phyloP scores from a whole-genome alignment of 2,797 vertebrate genomes.

The Pangasius mekongensis region DNA sequence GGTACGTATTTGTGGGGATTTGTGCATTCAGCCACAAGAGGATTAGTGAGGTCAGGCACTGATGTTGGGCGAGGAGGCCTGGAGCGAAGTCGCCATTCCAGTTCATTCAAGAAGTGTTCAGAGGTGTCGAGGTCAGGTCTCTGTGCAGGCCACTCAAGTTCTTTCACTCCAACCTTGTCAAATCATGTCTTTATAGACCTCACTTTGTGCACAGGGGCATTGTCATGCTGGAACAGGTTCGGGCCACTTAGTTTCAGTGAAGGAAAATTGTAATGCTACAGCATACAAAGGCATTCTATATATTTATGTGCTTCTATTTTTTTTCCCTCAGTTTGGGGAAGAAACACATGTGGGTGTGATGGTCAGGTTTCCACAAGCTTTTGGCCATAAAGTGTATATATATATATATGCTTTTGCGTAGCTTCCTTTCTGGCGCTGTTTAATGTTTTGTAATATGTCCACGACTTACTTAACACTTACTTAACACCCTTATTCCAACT shows the following conservation, averaged over 20 bases:
- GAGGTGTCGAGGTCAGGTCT: not conserved
- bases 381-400: no score
- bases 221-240: not conserved
- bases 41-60: not conserved
- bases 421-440: not conserved
- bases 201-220: not conserved
- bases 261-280: not conserved
- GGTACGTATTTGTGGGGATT: not conserved
- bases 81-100: not conserved
- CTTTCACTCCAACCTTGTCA: not conserved
- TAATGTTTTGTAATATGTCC: not conserved
- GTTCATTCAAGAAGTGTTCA: not conserved
- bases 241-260: not conserved
- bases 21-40: not conserved
- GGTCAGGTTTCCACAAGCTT: not conserved
- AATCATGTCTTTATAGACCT: not conserved
- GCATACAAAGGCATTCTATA: not conserved
- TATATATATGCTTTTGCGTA: no score
- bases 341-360: not conserved
- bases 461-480: not conserved
- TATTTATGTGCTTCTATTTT: not conserved
- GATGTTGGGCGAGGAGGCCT: no score
- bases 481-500: not conserved
- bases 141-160: not conserved
- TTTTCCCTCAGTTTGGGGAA: no score